Percentiles rank a stretch among this genome's conserved stretches.
Evolutionary conservation across 1,140 invertebrate species (phyloP).

Genomic region (Aphelenchoides fujianensis): DNA sequence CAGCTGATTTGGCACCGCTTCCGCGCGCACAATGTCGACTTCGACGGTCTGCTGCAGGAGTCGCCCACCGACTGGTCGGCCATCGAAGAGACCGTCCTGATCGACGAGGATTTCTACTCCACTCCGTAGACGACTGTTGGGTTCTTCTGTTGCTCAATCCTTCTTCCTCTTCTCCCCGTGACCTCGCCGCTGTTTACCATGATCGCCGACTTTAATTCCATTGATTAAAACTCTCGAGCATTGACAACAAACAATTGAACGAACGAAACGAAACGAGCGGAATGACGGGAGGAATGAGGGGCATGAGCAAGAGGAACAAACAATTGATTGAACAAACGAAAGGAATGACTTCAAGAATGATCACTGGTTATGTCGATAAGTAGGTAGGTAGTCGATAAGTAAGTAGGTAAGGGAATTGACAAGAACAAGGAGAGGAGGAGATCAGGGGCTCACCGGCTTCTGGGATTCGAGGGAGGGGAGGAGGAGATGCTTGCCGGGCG

Average conservation of each 20-base stretch:
- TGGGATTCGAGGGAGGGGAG: no score
- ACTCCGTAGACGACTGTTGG: not conserved
- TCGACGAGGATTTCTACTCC: not conserved
- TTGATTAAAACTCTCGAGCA: not conserved
- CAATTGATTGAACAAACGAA: not conserved
- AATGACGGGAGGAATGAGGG: not conserved
- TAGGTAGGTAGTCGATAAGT: no score
- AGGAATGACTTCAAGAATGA: not conserved
- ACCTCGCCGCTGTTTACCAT: not conserved
- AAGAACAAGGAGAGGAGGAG: no score
- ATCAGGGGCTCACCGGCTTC: no score
- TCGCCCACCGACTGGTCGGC: not conserved
- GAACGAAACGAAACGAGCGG: not conserved
- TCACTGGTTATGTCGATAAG: no score
- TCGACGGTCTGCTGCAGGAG: not conserved
- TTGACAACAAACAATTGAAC: not conserved
- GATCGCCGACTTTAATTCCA: not conserved
- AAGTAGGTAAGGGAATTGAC: no score
- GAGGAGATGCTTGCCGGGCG: not conserved
- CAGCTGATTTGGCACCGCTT: conserved; percentile 2
- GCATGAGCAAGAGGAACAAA: not conserved
- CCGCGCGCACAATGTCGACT: not conserved
- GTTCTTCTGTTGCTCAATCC: conserved; percentile 1
- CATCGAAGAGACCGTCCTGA: not conserved
- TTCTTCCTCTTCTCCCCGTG: no score